Conservation (phyloP, 2,888 invertebrate genomes). For the Acronicta psi region DNA sequence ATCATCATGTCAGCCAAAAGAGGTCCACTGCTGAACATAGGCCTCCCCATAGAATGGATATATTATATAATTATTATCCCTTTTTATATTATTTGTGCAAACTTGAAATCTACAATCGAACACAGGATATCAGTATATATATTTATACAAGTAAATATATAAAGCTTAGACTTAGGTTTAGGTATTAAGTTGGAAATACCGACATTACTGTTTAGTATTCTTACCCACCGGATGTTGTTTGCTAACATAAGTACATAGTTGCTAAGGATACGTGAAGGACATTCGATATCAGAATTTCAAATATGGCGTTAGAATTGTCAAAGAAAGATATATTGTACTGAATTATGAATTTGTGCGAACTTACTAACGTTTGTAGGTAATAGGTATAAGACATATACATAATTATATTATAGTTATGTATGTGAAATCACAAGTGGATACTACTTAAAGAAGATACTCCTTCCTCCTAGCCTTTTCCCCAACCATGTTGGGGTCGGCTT, state of each 20-base stretch:
- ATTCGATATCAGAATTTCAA: conserved; percentile 73
- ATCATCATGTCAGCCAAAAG: too few relatives aligned
- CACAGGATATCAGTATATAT: not conserved
- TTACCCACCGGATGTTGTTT: conserved; percentile 76
- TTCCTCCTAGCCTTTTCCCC: too few relatives aligned
- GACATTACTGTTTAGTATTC: conserved; percentile 31
- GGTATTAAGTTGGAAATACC: conserved; percentile 25
- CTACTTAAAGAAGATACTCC: too few relatives aligned
- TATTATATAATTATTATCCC: too few relatives aligned
- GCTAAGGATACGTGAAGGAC: conserved; percentile 82
- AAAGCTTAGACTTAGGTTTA: conserved; percentile 21
- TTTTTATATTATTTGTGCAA: too few relatives aligned
- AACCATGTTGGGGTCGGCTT: too few relatives aligned
- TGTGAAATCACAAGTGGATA: too few relatives aligned
- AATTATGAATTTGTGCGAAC: conserved; percentile 30
- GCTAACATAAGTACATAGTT: conserved; percentile 59
- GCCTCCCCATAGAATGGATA: too few relatives aligned
- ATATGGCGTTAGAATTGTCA: conserved; percentile 52
- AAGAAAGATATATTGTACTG: conserved; percentile 27
- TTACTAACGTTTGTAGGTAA: too few relatives aligned
- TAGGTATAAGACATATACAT: too few relatives aligned
- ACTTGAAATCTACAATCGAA: not conserved
- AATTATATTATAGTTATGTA: too few relatives aligned
- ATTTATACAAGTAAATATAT: not conserved
- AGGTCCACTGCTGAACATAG: too few relatives aligned